Conservation (phyloP, 2,888 invertebrate genomes). For the Podotricha telesiphe region DNA sequence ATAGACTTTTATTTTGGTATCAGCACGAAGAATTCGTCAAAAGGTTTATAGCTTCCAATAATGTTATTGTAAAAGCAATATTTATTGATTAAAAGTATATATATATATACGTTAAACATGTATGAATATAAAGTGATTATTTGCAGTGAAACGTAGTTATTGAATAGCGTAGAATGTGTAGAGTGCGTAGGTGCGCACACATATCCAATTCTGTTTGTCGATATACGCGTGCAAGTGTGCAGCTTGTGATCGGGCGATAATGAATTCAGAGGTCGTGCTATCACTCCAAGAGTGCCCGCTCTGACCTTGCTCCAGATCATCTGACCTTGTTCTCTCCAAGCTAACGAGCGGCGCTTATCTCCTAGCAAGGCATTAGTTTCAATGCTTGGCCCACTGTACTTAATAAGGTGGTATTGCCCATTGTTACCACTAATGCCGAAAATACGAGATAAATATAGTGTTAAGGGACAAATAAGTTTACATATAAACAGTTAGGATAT, state of each 20-base stretch:
- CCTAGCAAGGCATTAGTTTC: slow-evolving; percentile 61
- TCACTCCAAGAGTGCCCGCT: slow-evolving; percentile 71
- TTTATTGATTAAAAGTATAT: too few relatives aligned
- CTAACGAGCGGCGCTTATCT: slow-evolving; percentile 65
- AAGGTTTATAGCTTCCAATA: too few relatives aligned
- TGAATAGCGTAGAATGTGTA: slow-evolving; percentile 4
- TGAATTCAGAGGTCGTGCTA: slow-evolving; percentile 75
- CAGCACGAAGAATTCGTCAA: too few relatives aligned
- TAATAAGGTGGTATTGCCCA: slow-evolving; percentile 66
- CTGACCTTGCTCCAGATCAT: slow-evolving; percentile 77
- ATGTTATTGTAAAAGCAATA: too few relatives aligned
- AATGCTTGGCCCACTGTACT: slow-evolving; percentile 65
- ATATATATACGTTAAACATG: too few relatives aligned
- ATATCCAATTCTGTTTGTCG: slow-evolving; percentile 16
- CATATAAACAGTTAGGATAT: too few relatives aligned
- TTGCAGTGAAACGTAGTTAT: slow-evolving; percentile 12
- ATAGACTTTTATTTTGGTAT: too few relatives aligned
- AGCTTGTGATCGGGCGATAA: slow-evolving; percentile 63
- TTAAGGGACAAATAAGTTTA: neutral
- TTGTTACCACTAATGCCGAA: slow-evolving; percentile 45
- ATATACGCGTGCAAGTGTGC: slow-evolving; percentile 27
- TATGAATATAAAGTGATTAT: neutral
- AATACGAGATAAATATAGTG: neutral
- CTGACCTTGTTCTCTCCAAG: slow-evolving; percentile 72
- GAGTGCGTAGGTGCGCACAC: slow-evolving; percentile 33